Conservation (phyloP, 2,797 vertebrate genomes). For the Scarus forsteni region DNA sequence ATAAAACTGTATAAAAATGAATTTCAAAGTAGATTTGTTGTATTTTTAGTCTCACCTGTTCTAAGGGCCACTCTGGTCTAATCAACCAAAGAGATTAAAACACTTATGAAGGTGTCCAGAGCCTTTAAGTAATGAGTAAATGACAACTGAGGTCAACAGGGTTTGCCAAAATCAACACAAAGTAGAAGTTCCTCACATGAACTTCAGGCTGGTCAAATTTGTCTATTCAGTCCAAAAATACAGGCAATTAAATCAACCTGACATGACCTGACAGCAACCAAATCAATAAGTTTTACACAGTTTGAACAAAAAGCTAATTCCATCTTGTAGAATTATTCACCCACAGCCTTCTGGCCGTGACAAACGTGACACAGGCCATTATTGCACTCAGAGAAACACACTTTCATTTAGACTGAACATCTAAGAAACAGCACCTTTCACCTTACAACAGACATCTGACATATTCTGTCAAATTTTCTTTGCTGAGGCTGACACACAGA, state of each 20-base stretch:
- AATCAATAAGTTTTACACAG: conserved; percentile 43
- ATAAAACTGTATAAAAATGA: too few relatives aligned
- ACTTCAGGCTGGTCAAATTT: background rate
- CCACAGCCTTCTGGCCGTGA: conserved; percentile 8
- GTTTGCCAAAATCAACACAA: too few relatives aligned
- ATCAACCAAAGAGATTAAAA: too few relatives aligned
- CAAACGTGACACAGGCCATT: conserved; percentile 30
- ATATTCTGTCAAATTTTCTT: conserved; percentile 16
- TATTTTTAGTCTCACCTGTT: too few relatives aligned
- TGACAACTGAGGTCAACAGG: too few relatives aligned
- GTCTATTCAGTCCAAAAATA: background rate
- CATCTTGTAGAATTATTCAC: conserved; percentile 21
- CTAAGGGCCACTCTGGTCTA: too few relatives aligned
- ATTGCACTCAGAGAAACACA: conserved; percentile 39
- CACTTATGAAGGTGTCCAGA: too few relatives aligned
- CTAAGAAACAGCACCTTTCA: conserved; percentile 15
- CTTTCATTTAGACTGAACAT: conserved; percentile 35
- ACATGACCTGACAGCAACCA: conserved; percentile 16
- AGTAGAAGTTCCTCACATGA: too few relatives aligned
- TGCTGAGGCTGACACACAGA: background rate
- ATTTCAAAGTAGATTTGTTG: too few relatives aligned
- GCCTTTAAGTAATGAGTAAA: too few relatives aligned
- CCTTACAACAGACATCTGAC: conserved; percentile 16
- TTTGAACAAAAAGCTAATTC: conserved; percentile 17
- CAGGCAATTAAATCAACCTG: conserved; percentile 11